These are phyloP conservation scores for Aricia agestis DNA, from an alignment of 1,140 invertebrate genomes.

Conservation along the genomic window DNA sequence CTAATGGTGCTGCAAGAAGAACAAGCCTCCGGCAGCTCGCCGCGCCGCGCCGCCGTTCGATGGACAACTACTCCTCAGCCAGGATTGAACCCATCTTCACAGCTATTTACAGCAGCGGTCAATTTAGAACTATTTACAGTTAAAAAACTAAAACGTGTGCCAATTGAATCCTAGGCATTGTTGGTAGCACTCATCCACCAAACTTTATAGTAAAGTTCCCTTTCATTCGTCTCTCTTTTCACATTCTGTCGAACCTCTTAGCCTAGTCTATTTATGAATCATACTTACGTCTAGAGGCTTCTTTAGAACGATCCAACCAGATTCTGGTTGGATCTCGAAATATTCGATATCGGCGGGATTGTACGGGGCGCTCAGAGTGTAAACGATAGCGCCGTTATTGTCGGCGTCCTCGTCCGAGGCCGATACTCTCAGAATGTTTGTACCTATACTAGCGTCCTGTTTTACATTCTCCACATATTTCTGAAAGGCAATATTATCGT, in stretches of 20 bases:
- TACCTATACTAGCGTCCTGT: slow-evolving; percentile 96
- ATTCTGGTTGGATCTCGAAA: slow-evolving; percentile 96
- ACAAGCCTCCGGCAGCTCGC: slow-evolving; percentile 56
- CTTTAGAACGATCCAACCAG: slow-evolving; percentile 96
- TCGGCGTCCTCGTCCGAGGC: slow-evolving; percentile 97
- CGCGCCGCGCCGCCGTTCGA: slow-evolving; percentile 55
- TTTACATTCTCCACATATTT: slow-evolving; percentile 98
- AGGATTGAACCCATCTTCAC: slow-evolving; percentile 68
- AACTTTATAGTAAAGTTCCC: slow-evolving; percentile 72
- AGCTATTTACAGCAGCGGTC: slow-evolving; percentile 71
- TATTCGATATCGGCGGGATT: slow-evolving; percentile 93
- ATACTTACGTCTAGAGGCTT: slow-evolving; percentile 96
- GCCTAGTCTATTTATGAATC: slow-evolving; percentile 23
- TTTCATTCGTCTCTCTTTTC: slow-evolving; percentile 67
- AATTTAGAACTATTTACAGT: slow-evolving; percentile 76
- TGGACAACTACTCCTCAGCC: slow-evolving; percentile 76
- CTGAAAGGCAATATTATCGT: slow-evolving; percentile 71
- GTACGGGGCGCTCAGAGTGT: slow-evolving; percentile 90
- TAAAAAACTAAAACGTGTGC: slow-evolving; percentile 68
- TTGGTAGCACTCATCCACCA: slow-evolving; percentile 76
- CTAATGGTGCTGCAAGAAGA: slow-evolving; percentile 77
- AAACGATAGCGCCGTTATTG: slow-evolving; percentile 96
- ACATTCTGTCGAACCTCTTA: slow-evolving; percentile 40
- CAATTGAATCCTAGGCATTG: slow-evolving; percentile 75
- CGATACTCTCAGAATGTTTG: slow-evolving; percentile 94